Evolutionary conservation across 2,113 vertebrate genomes (phyloP), one percentile per base, ranked within the genome.

Genomic region (Lipotes vexillifer): DNA sequence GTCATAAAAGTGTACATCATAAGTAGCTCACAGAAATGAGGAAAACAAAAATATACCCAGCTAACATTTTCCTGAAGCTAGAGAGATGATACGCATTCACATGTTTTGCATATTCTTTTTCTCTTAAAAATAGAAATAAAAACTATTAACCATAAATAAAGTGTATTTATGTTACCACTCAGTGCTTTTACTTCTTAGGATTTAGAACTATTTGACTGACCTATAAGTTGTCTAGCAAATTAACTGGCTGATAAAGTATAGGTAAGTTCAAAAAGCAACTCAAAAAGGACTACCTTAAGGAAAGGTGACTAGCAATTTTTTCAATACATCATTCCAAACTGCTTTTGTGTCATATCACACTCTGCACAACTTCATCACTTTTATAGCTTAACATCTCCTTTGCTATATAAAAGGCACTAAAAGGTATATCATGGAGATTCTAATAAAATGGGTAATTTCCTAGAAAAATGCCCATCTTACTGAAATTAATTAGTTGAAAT

Each of bases 401-500:
- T 93, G 27, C 82, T 93, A 74, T 65, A 93, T 36, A 80, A 71
- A 84, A 94, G 55, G 21, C 55, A 90, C 74, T 61, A 74, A 94
- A 92, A 77, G 3, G 20, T 71, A 29, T 31, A 90, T 61, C 55
- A 95, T 46, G 20, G 46, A 93, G 59, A 82, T 18, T 78, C n/a
- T 80, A 84, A 89, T 93, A 87, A 90, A 85, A 52, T 69, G 69
- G 63, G 55, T 36, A 92, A 74, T 88, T 93, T n/a, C 27, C 52
- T 84, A 96, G 66, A 91, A 97, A 96, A 96, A 86, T 55, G 49
- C 3, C 52, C 18, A 85, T 92, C 36, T 92, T 93, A 69, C 31
- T 57, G 23, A 95, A 95, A 80, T 61, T 75, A 94, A 80, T 90
- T 65, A 75, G 57, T 33, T 74, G 27, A 96, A 97, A 94, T 91